These are phyloP conservation scores for Notarius lentiginosus DNA, from an alignment of 2,113 vertebrate genomes.

Conservation along the genomic window DNA sequence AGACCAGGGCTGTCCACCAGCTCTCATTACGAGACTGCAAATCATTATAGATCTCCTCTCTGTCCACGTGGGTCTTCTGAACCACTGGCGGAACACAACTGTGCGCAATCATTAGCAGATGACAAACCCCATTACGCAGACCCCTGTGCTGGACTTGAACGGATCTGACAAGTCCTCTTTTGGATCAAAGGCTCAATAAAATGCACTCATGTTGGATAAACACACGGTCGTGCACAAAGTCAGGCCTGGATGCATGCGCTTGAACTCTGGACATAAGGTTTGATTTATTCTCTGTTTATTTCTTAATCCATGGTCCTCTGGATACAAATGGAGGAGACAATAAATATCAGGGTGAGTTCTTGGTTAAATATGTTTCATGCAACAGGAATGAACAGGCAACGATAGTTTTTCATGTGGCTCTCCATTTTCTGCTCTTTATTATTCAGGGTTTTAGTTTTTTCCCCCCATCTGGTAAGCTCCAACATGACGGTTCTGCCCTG, in stretches of 20 bases:
- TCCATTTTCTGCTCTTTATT: constrained; percentile 1
- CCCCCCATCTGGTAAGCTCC: constrained; percentile 26
- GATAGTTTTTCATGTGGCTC: not conserved
- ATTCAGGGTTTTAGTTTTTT: not conserved
- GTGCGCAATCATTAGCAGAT: constrained; percentile 62
- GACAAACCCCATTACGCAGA: constrained; percentile 60
- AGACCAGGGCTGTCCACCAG: constrained; percentile 47
- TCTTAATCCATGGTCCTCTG: not conserved
- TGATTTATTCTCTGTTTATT: constrained; percentile 9
- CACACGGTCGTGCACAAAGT: constrained; percentile 28
- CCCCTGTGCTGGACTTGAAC: constrained; percentile 38
- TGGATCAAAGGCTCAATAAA: constrained; percentile 45
- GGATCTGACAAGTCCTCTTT: constrained; percentile 57
- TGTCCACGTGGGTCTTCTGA: constrained; percentile 25
- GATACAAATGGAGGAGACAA: not conserved
- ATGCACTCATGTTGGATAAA: constrained; percentile 34
- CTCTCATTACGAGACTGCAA: constrained; percentile 55
- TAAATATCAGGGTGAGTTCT: constrained; percentile 1
- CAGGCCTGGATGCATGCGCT: not conserved
- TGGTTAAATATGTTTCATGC: not conserved
- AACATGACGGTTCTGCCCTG: constrained; percentile 30
- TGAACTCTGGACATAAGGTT: not conserved
- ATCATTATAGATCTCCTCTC: constrained; percentile 57
- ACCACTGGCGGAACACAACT: constrained; percentile 47
- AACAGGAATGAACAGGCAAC: not conserved